A percentile compares a stretch with the other conserved stretches of the same genome.
phyloP scores from a whole-genome alignment of 2,113 vertebrate species.

The Parus major region DNA sequence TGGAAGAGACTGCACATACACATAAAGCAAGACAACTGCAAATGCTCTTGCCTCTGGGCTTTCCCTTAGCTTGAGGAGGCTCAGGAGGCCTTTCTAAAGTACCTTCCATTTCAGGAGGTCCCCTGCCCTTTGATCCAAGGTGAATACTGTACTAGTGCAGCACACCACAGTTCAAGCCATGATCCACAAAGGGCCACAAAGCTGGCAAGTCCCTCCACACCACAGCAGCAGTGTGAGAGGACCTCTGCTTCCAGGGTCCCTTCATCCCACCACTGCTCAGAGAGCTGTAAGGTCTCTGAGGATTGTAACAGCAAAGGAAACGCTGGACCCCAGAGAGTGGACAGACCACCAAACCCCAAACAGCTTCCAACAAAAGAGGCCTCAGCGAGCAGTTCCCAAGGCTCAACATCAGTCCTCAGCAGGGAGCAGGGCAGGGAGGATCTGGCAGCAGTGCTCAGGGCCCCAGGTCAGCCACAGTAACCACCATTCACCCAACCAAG shows the following conservation, averaged over 20 bases:
- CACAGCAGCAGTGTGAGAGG: background rate
- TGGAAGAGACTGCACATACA: background rate
- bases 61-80: background rate
- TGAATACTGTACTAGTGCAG: background rate
- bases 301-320: background rate
- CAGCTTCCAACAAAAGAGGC: background rate
- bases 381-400: accelerated
- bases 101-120: background rate
- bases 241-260: background rate
- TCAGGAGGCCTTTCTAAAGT: background rate
- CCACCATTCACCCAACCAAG: background rate
- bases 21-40: background rate
- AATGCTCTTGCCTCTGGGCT: background rate
- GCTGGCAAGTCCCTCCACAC: background rate
- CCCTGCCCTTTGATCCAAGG: background rate
- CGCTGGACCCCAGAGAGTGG: background rate
- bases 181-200: background rate
- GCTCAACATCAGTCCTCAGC: background rate
- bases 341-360: background rate
- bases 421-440: background rate
- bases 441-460: background rate
- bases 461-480: background rate
- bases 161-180: background rate
- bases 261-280: background rate
- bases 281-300: background rate